phyloP scores from a whole-genome alignment of 2,888 invertebrate species.

The Drosophila neotestacea region DNA sequence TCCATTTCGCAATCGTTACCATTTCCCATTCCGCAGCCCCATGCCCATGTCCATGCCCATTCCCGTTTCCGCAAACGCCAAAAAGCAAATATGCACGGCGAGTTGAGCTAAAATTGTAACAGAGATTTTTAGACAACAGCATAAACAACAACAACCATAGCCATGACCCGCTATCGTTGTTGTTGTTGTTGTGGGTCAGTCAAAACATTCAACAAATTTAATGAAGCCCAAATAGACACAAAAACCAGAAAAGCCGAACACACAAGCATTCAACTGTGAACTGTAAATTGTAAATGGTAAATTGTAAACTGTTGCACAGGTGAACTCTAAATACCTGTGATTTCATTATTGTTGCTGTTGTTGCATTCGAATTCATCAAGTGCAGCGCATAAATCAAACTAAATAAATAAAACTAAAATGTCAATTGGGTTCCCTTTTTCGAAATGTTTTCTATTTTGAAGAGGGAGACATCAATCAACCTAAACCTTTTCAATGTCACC shows the following conservation, averaged over 20 bases:
- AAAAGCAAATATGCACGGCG: slow-evolving; percentile 38
- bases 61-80: slow-evolving; percentile 37
- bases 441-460: neutral
- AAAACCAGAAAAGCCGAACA: slow-evolving; percentile 1
- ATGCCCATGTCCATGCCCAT: slow-evolving; percentile 5
- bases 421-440: slow-evolving; percentile 37
- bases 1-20: slow-evolving; percentile 55
- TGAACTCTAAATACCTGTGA: slow-evolving; percentile 31
- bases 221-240: slow-evolving; percentile 58
- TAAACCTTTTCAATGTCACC: slow-evolving; percentile 50
- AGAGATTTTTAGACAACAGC: slow-evolving; percentile 34
- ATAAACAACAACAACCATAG: slow-evolving; percentile 24
- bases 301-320: slow-evolving; percentile 34
- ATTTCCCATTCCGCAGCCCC: slow-evolving; percentile 11
- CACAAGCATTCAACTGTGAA: slow-evolving; percentile 60
- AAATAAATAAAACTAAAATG: slow-evolving; percentile 42
- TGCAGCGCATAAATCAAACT: slow-evolving; percentile 65
- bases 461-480: slow-evolving; percentile 40
- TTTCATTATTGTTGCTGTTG: slow-evolving; percentile 20
- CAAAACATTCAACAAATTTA: slow-evolving; percentile 48
- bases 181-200: slow-evolving; percentile 20
- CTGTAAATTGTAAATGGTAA: slow-evolving; percentile 16
- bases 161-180: slow-evolving; percentile 28
- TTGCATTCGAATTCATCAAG: slow-evolving; percentile 63
- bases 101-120: slow-evolving; percentile 32